Conservation (phyloP, 2,888 invertebrate genomes). For the Chymomyza procnemis region DNA sequence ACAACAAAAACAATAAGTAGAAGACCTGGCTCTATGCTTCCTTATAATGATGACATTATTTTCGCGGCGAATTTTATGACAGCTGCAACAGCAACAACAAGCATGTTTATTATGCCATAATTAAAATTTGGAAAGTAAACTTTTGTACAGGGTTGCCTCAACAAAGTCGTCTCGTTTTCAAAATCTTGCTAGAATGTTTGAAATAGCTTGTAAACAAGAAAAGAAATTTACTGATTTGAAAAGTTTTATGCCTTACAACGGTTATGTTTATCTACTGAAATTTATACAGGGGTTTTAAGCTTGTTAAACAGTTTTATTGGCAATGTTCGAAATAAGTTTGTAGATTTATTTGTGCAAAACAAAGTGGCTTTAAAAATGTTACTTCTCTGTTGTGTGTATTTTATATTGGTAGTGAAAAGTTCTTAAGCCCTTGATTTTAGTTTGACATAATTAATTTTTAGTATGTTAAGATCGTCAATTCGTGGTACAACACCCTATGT, state of each 20-base stretch:
- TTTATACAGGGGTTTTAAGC: neutral
- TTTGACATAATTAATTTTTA: too few relatives aligned
- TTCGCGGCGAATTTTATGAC: conserved; percentile 29
- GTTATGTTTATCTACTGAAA: neutral
- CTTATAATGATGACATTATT: conserved; percentile 47
- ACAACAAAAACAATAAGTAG: conserved; percentile 37
- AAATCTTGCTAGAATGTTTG: neutral
- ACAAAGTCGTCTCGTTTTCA: neutral
- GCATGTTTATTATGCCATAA: conserved; percentile 37
- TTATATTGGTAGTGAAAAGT: too few relatives aligned
- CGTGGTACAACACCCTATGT: too few relatives aligned
- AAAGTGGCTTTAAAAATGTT: neutral
- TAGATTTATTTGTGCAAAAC: neutral
- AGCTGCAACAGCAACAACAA: neutral
- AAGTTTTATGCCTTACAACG: conserved; percentile 35
- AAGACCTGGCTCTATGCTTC: neutral
- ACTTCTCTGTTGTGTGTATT: too few relatives aligned
- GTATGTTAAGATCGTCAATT: too few relatives aligned
- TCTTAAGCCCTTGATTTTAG: too few relatives aligned
- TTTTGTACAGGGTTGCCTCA: conserved; percentile 4
- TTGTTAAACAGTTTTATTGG: neutral
- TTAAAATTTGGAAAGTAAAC: conserved; percentile 43
- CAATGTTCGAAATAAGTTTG: neutral
- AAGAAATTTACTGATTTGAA: conserved; percentile 38
- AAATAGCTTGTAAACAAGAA: conserved; percentile 61